Evolutionary conservation across 1,140 invertebrate species (phyloP), one percentile per base, ranked within the genome.

Genomic region (Rhyzopertha dominica): DNA sequence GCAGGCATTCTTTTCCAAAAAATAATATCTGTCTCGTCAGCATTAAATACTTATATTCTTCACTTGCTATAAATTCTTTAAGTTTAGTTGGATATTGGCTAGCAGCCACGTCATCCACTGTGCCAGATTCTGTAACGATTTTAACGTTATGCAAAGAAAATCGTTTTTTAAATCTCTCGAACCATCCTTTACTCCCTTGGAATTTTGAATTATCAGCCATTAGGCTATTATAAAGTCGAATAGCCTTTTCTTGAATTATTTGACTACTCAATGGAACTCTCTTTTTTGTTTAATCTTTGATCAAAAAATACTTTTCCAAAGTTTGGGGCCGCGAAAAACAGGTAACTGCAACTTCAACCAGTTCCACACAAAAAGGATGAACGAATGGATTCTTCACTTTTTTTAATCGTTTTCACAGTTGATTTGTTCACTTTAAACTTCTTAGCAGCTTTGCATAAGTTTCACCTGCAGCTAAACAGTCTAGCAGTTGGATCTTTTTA

Each of bases 71-170:
- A 10, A 66, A 47, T 32, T 49, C 34, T 42, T 42, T 22, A 17
- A 68, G 29, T 51, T 57, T 30, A 34, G 38, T 29, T 26, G 29
- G 39, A 56, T 39, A 62, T 25, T 41, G 43, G 34, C 53, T 43
- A 5, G 58, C 62, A 29, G 60, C 48, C 30, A 31, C 43, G 30
- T 28, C 28, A 53, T 67, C 56, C 17, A 49, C 53, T 19, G 53
- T 54, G 24, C 51, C 59, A 46, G 50, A 29, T 58, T 71, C 61
- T 28, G 54, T 58, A 30, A 46, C 43, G 14, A 69, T 43, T 43
- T 56, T 60, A 25, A 67, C 48, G 30, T 61, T 67, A 53, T 65
- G 54, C 10, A 70, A 47, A 41, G 47, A 46, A 42, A 47, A 49
- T 31, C 58, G 43, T 17, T 52, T 59, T 54, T 59, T 63, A 47